Evolutionary conservation across 2,888 invertebrate species (phyloP), one percentile per base, ranked within the genome.

Genomic region (Nephrotoma flavescens): DNA sequence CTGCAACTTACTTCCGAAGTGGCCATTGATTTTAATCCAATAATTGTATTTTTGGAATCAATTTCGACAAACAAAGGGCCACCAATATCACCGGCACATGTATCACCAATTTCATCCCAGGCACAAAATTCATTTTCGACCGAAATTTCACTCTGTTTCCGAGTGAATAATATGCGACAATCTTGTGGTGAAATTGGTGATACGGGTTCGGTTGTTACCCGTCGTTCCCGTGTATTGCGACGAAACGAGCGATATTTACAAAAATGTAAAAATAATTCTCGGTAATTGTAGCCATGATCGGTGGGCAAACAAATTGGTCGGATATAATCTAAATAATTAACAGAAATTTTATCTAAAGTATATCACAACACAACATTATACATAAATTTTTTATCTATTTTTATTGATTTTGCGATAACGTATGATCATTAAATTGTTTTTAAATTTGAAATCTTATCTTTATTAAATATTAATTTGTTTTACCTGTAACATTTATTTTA

Each of bases 61-160:
- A 88, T 86, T 41, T 86, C 86, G 2, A 87, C 88, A 83, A 88
- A 87, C 7, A 89, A 84, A 19, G 89, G 88, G 6, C 88, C 88
- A 41, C 88, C 89, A 42, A 89, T 86, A 84, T 89, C 89, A 7
- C 89, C 88, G n/a, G 88, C 87, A 86, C 89, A 89, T 44, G 87
- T 88, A 85, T 89, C 89, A 12, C 88, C 88, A 15, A 85, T 87
- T 83, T 88, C 88, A 86, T 89, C 89, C 89, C 89, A 89, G 7
- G 88, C 88, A 87, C 89, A 89, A 86, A 88, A 88, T 86, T 88
- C 87, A 31, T 87, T 83, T 12, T 86, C 42, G n/a, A 71, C 5
- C 15, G 87, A 85, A 85, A 88, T 86, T 42, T 87, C 44, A 1
- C 87, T 87, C 12, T 87, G 87, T 86, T 87, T 87, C 15, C 88